phyloP scores from a whole-genome alignment of 2,113 vertebrate species.

The Tringa solitaria region DNA sequence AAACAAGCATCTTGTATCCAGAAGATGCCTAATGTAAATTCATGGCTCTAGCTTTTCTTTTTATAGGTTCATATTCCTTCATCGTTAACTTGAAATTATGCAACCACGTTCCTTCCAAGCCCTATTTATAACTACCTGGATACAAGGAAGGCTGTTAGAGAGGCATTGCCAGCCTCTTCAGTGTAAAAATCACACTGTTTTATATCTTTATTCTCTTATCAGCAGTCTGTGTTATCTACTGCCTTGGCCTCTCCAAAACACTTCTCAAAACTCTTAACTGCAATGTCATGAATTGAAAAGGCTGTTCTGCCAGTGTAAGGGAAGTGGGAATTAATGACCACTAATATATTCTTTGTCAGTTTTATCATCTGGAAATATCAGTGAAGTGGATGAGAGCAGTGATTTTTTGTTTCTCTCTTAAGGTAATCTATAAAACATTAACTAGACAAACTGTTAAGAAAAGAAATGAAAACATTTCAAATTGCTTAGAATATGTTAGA shows the following conservation, averaged over 20 bases:
- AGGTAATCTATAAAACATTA: not conserved
- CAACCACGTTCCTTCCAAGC: not conserved
- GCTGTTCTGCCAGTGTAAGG: slow-evolving; percentile 2
- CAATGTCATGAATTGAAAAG: slow-evolving; percentile 4
- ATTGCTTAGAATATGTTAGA: not conserved
- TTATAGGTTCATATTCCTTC: not conserved
- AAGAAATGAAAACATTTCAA: not conserved
- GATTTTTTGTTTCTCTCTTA: not conserved
- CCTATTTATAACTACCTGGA: not conserved
- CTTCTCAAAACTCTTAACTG: not conserved
- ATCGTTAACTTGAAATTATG: not conserved
- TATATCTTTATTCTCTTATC: slow-evolving; percentile 19
- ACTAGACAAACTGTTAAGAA: not conserved
- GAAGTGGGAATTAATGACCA: slow-evolving; percentile 25
- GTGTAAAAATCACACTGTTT: not conserved
- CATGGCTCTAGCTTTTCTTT: not conserved
- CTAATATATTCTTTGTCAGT: slow-evolving; percentile 17
- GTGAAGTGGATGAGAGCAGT: not conserved
- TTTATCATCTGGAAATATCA: slow-evolving; percentile 12
- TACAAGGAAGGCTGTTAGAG: not conserved
- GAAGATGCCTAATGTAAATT: not conserved
- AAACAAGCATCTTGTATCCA: not conserved
- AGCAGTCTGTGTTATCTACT: slow-evolving; percentile 9
- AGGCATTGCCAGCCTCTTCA: not conserved
- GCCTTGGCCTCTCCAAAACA: slow-evolving; percentile 1